A percentile compares a stretch with the other conserved stretches of the same genome.
Evolutionary conservation across 2,797 vertebrate genomes (phyloP).

Genomic region (Clamator glandarius): DNA sequence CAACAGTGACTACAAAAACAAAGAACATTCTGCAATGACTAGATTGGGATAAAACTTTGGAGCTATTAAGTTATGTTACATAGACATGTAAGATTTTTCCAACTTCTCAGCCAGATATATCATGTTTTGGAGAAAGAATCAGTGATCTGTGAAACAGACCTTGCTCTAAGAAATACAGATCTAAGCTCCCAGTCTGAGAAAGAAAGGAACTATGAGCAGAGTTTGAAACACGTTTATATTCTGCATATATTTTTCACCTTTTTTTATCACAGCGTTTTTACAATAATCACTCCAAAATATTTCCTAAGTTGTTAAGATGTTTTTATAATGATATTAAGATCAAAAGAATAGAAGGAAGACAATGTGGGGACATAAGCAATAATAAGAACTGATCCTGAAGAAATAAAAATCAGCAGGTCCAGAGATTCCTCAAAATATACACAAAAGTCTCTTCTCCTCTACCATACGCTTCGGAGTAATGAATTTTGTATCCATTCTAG

Average conservation of each 20-base stretch:
- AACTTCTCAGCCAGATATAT: slow-evolving; percentile 71
- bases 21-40: slow-evolving; percentile 79
- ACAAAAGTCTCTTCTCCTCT: background rate
- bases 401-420: background rate
- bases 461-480: background rate
- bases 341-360: background rate
- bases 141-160: slow-evolving; percentile 39
- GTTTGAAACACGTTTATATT: slow-evolving; percentile 19
- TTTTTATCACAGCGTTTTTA: slow-evolving; percentile 14
- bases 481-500: background rate
- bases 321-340: background rate
- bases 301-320: background rate
- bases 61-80: slow-evolving; percentile 75
- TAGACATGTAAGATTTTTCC: slow-evolving; percentile 75
- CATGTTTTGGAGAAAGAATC: slow-evolving; percentile 53
- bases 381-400: background rate
- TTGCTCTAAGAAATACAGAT: background rate
- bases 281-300: background rate
- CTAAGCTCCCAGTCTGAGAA: slow-evolving; percentile 21
- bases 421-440: background rate
- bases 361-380: background rate
- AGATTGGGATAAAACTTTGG: slow-evolving; percentile 73
- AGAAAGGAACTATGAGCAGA: slow-evolving; percentile 8
- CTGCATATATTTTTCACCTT: slow-evolving; percentile 21
- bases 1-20: slow-evolving; percentile 81